These are phyloP conservation scores for Diglossa cyanea DNA, from an alignment of 2,797 vertebrate species.

Conservation along the genomic window DNA sequence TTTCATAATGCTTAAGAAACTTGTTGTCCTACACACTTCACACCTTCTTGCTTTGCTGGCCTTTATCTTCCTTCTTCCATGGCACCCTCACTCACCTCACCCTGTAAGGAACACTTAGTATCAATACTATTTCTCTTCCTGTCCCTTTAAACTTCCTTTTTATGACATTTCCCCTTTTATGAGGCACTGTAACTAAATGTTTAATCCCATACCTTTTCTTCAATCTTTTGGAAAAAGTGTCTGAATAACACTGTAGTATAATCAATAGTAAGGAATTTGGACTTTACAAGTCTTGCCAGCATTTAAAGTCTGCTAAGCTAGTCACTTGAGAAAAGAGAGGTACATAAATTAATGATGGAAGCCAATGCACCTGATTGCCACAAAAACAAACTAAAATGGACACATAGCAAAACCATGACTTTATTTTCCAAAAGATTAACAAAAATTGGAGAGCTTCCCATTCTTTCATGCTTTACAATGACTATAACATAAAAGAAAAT, in stretches of 20 bases:
- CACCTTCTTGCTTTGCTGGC: background rate
- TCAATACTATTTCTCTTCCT: background rate
- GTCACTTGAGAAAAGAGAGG: background rate
- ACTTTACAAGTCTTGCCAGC: background rate
- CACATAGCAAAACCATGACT: background rate
- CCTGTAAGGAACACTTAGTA: background rate
- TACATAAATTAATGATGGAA: background rate
- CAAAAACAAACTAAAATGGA: background rate
- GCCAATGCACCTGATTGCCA: background rate
- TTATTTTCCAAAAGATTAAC: background rate
- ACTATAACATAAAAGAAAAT: background rate
- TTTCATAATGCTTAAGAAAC: constrained; percentile 14
- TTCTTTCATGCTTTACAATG: background rate
- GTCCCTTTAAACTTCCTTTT: background rate
- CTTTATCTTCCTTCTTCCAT: background rate
- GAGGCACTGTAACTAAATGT: background rate
- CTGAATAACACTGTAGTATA: background rate
- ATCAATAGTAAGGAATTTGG: background rate
- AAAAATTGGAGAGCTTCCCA: background rate
- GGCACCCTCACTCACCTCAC: background rate
- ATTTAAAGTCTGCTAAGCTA: background rate
- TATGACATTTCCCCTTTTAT: background rate
- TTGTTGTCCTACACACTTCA: background rate
- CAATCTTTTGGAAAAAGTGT: background rate
- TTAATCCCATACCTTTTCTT: background rate